Percentiles rank a stretch among this genome's conserved stretches.
phyloP scores from a whole-genome alignment of 35 echinoderm and acorn worm genomes.

The Strongylocentrotus purpuratus region DNA sequence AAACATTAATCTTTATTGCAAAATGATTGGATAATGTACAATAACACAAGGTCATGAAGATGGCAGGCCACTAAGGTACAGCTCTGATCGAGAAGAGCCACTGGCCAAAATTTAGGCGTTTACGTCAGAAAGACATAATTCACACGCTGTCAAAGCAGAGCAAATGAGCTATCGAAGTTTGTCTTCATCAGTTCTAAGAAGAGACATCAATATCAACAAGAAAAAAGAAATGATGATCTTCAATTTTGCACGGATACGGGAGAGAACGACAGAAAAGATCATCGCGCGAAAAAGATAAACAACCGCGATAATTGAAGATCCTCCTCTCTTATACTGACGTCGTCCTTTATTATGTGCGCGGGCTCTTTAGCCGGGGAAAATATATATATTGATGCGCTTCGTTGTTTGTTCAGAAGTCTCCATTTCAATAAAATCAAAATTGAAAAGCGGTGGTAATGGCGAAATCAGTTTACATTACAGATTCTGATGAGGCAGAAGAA shows the following conservation, averaged over 20 bases:
- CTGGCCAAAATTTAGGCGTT: not conserved
- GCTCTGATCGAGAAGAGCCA: not conserved
- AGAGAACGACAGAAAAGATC: not conserved
- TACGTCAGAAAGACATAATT: not conserved
- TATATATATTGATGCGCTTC: not conserved
- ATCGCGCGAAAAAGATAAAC: not conserved
- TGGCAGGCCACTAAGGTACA: not conserved
- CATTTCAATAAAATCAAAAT: slow-evolving; percentile 5
- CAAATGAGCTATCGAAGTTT: not conserved
- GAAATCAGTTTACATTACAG: slow-evolving; percentile 6
- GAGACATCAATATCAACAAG: not conserved
- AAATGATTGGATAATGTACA: not conserved
- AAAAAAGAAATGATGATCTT: not conserved
- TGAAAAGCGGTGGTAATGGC: slow-evolving; percentile 8
- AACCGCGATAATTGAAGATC: not conserved
- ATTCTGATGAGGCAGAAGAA: not conserved
- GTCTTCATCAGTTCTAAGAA: not conserved
- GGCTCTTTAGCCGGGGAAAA: not conserved
- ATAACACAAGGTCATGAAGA: not conserved
- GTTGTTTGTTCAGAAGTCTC: slow-evolving; percentile 5
- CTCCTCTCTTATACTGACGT: not conserved
- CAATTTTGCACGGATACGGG: not conserved
- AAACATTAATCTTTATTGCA: not conserved
- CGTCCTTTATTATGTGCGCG: not conserved
- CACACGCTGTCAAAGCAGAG: not conserved